A percentile compares a stretch with the other conserved stretches of the same genome.
These are phyloP conservation scores for Saxidomus purpurata DNA, from an alignment of 1,140 invertebrate genomes.

Conservation along the genomic window DNA sequence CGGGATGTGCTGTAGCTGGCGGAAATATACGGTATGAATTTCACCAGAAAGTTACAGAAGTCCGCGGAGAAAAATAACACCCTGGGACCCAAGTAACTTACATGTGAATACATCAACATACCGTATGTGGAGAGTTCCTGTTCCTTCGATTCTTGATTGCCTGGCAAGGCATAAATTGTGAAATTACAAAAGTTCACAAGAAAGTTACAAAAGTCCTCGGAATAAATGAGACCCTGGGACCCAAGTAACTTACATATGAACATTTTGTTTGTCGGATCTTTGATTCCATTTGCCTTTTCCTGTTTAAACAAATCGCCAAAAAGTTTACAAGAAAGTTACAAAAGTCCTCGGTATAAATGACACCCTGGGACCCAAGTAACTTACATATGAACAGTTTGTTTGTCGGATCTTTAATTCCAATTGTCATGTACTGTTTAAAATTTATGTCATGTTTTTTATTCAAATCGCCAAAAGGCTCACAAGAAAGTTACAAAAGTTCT, in stretches of 20 bases:
- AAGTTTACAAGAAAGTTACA: slow-evolving; percentile 5
- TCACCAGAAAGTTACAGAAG: slow-evolving; percentile 35
- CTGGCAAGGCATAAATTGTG: not conserved
- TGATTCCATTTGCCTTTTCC: too few relatives aligned
- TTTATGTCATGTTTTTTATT: too few relatives aligned
- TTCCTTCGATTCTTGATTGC: not conserved
- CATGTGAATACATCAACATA: not conserved
- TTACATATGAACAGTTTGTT: not conserved
- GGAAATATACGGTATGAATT: too few relatives aligned
- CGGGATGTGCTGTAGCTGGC: too few relatives aligned
- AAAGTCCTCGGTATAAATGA: slow-evolving; percentile 11
- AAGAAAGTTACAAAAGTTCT: slow-evolving; percentile 37
- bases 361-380: not conserved
- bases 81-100: slow-evolving; percentile 49
- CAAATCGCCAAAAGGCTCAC: not conserved
- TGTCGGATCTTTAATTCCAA: not conserved
- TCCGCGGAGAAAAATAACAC: not conserved
- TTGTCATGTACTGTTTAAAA: too few relatives aligned
- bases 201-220: not conserved
- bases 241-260: slow-evolving; percentile 16
- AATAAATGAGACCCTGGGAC: not conserved
- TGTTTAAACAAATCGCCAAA: not conserved
- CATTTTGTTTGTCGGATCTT: too few relatives aligned
- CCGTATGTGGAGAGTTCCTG: too few relatives aligned
- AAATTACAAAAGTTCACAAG: not conserved